Conservation (phyloP, 2,113 vertebrate species). For the Sciurus niger region DNA sequence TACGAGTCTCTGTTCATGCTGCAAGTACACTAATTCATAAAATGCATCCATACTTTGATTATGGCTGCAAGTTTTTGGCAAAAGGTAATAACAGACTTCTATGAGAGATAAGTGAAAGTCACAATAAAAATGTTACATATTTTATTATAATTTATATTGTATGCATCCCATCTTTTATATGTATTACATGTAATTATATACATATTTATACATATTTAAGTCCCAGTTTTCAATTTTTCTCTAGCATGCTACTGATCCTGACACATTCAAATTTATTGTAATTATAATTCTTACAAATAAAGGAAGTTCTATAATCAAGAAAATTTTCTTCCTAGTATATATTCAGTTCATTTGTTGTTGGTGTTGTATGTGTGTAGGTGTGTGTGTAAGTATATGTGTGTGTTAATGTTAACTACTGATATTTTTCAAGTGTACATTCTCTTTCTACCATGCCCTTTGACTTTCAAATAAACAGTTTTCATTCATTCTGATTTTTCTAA, state of each 20-base stretch:
- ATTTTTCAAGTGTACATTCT: neutral
- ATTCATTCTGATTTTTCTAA: constrained; percentile 57
- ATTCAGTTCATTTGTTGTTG: neutral
- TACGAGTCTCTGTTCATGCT: neutral
- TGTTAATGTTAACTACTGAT: neutral
- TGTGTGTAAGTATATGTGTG: neutral
- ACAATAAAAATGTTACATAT: neutral
- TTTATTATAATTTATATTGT: neutral
- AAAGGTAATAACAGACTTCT: neutral
- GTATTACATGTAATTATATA: neutral
- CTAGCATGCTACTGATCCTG: neutral
- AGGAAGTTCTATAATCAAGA: neutral
- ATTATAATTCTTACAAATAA: neutral
- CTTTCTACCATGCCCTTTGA: neutral
- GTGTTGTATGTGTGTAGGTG: neutral
- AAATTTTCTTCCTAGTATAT: neutral
- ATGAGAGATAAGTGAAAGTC: neutral
- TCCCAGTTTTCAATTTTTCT: neutral
- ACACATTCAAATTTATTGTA: neutral
- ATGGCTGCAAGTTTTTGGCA: neutral
- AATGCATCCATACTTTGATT: neutral
- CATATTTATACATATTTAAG: neutral
- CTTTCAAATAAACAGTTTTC: constrained; percentile 41
- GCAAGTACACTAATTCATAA: neutral
- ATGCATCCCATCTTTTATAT: neutral